phyloP scores from a whole-genome alignment of 2,888 invertebrate genomes.

The Phalera bucephala region DNA sequence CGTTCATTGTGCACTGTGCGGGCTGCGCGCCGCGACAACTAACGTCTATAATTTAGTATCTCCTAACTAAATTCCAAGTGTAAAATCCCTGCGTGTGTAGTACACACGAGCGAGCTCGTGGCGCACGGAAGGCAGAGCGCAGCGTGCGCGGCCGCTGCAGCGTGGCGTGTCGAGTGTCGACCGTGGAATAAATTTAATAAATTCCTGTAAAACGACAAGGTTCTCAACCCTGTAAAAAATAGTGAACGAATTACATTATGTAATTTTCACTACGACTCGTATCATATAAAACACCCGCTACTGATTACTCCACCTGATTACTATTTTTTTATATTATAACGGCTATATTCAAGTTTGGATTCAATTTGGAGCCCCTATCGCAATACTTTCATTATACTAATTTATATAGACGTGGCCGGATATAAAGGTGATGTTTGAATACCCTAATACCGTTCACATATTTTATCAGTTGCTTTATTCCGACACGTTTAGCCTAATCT shows the following conservation, averaged over 20 bases:
- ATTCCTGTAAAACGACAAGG: slow-evolving; percentile 63
- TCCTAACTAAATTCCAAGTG: slow-evolving; percentile 75
- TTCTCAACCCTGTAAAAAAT: slow-evolving; percentile 61
- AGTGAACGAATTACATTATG: slow-evolving; percentile 40
- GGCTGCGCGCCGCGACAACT: slow-evolving; percentile 44
- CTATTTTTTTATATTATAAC: slow-evolving; percentile 43
- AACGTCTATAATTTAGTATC: slow-evolving; percentile 74
- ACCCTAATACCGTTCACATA: slow-evolving; percentile 62
- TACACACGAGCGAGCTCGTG: slow-evolving; percentile 71
- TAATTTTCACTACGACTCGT: slow-evolving; percentile 55
- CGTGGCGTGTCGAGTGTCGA: slow-evolving; percentile 40
- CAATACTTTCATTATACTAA: slow-evolving; percentile 58
- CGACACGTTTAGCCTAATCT: slow-evolving; percentile 52
- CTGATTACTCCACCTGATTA: slow-evolving; percentile 52
- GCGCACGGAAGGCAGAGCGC: slow-evolving; percentile 54
- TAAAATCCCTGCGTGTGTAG: slow-evolving; percentile 81
- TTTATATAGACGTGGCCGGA: slow-evolving; percentile 68
- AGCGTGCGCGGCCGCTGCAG: slow-evolving; percentile 30
- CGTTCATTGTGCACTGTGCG: slow-evolving; percentile 23
- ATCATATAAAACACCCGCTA: slow-evolving; percentile 65
- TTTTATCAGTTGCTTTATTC: slow-evolving; percentile 41
- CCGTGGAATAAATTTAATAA: slow-evolving; percentile 52
- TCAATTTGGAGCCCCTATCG: slow-evolving; percentile 60
- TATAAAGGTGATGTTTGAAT: slow-evolving; percentile 58
- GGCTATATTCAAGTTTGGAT: slow-evolving; percentile 52